These are phyloP conservation scores for Seriola dumerili DNA, from an alignment of 2,113 vertebrate species.

Conservation along the genomic window DNA sequence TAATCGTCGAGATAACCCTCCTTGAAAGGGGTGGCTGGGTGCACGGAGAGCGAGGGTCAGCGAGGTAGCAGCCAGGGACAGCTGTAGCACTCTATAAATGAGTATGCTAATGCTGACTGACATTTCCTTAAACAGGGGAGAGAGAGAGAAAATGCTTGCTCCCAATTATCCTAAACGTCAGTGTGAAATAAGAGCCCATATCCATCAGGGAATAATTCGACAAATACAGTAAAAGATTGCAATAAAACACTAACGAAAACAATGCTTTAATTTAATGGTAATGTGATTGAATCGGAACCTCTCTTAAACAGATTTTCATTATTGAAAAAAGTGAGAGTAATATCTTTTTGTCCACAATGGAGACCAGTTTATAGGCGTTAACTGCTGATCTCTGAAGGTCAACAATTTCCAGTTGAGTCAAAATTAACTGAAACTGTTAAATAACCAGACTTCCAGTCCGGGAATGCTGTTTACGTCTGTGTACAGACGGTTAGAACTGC, in stretches of 20 bases:
- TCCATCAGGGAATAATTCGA: constrained; percentile 16
- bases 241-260: neutral
- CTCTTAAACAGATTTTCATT: neutral
- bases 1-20: constrained; percentile 78
- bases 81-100: constrained; percentile 76
- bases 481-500: neutral
- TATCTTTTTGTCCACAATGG: neutral
- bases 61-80: constrained; percentile 57
- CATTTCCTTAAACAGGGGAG: constrained; percentile 73
- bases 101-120: constrained; percentile 83
- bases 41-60: constrained; percentile 56
- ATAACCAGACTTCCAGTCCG: constrained; percentile 36
- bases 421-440: neutral
- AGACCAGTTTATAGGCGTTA: neutral
- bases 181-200: constrained; percentile 35
- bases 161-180: constrained; percentile 63
- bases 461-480: neutral
- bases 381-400: neutral
- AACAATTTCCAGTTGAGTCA: neutral
- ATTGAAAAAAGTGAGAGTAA: neutral
- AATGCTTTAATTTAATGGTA: neutral
- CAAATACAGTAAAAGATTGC: constrained; percentile 18
- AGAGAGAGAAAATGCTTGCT: constrained; percentile 53
- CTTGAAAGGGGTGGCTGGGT: constrained; percentile 71
- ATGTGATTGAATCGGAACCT: neutral